Base-by-base conservation (phyloP, 2,888 invertebrate species). In the Amiota minor region DNA sequence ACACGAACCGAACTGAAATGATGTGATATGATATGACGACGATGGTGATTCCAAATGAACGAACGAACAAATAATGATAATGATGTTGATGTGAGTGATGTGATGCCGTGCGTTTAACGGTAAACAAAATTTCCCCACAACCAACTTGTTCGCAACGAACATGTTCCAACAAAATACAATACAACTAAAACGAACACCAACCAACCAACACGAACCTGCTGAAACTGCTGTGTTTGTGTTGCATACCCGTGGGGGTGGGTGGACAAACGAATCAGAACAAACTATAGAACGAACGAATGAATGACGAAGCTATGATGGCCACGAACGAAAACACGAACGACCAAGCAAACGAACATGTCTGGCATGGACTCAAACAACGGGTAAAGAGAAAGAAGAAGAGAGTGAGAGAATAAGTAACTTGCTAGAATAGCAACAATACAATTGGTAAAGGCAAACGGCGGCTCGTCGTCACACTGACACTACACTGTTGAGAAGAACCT, bases 261-360 rank as follows among this genome's bases (percentile, higher is more conserved):
- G 64, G 70, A 53, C 62, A 72, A n/a, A 53, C 69, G 76, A 72
- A 78, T 75, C 62, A 76, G 8, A 69, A 45, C 56, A 47, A 68
- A 61, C 62, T 18, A 71, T 16, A 65, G 67, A 35, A 71, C 70
- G 61, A 70, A 61, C 73, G 14, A 71, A 61, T 70, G 49, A 68
- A 72, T 72, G 68, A 75, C 71, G 35, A 68, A 59, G 56, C 11
- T 50, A 50, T 65, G 71, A 74, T 35, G 6, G 59, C 69, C 20
- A 49, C 55, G 69, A 62, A 12, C 18, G 59, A 35, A 35, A 35
- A 4, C 16, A 59, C 74, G 55, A 74, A 53, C 49, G 62, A 18
- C 18, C 18, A 45, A n/a, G 45, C 75, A 64, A 73, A 74, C 81
- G 76, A 80, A 80, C 84, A 79, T 81, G 82, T 81, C 74, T 78